These are phyloP conservation scores for Vanacampus margaritifer DNA, from an alignment of 2,113 vertebrate genomes.

Conservation along the genomic window DNA sequence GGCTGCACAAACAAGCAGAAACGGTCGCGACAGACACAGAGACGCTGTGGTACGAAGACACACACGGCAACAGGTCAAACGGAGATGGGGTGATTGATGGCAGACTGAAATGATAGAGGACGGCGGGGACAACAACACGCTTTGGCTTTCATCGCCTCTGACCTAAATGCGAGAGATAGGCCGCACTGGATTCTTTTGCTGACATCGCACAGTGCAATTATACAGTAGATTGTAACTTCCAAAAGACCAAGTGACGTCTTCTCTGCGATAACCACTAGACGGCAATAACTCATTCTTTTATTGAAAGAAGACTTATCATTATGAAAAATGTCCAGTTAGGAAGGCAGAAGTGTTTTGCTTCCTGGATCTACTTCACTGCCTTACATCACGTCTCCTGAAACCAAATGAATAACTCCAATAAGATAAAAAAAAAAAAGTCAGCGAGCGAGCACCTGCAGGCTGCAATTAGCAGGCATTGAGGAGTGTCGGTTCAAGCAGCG, in stretches of 20 bases:
- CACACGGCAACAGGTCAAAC: constrained; percentile 32
- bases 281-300: neutral
- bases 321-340: neutral
- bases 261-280: neutral
- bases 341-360: neutral
- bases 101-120: constrained; percentile 15
- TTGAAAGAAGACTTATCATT: neutral
- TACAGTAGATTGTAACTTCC: neutral
- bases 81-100: constrained; percentile 32
- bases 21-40: constrained; percentile 33
- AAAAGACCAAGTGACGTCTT: neutral
- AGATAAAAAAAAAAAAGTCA: constrained; percentile 17
- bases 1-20: constrained; percentile 40
- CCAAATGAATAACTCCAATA: constrained; percentile 26
- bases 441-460: constrained; percentile 27
- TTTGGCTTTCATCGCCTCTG: constrained; percentile 31
- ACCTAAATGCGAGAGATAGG: constrained; percentile 25
- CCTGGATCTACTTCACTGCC: constrained; percentile 28
- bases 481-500: constrained; percentile 11
- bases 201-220: neutral
- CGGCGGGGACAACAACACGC: constrained; percentile 1
- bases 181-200: constrained; percentile 9
- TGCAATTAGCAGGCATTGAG: constrained; percentile 27
- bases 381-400: constrained; percentile 40
- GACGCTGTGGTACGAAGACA: constrained; percentile 36